phyloP scores from a whole-genome alignment of 2,888 invertebrate species.

The Leucoma salicis region DNA sequence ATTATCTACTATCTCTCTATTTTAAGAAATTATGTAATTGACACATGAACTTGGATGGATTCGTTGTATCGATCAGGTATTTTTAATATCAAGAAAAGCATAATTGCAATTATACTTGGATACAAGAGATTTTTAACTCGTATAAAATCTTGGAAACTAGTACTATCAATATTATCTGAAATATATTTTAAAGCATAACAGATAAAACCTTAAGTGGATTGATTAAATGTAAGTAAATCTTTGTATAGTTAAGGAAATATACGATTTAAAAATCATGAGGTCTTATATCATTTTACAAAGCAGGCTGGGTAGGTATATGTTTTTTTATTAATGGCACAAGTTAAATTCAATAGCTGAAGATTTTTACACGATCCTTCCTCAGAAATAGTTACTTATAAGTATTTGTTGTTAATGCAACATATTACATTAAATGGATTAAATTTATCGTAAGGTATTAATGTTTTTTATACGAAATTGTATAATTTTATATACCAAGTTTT shows the following conservation, averaged over 20 bases:
- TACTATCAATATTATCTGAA: background rate
- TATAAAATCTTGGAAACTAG: background rate
- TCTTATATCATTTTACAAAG: conserved; percentile 29
- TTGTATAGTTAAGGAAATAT: too few relatives aligned
- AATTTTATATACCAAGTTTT: background rate
- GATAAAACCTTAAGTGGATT: too few relatives aligned
- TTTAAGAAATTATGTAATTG: conserved; percentile 21
- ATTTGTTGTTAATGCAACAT: conserved; percentile 39
- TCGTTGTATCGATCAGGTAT: conserved; percentile 59
- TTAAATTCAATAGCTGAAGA: conserved; percentile 47
- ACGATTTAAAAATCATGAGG: background rate
- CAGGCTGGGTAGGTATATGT: conserved; percentile 58
- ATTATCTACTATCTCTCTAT: conserved; percentile 1
- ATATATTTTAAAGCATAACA: background rate
- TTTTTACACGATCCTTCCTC: conserved; percentile 33
- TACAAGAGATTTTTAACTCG: background rate
- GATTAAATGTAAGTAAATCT: too few relatives aligned
- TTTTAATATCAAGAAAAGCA: conserved; percentile 20
- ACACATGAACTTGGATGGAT: conserved; percentile 56
- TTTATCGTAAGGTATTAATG: background rate
- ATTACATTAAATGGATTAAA: background rate
- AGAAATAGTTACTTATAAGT: conserved; percentile 19
- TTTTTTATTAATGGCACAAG: conserved; percentile 63
- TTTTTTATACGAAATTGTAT: background rate
- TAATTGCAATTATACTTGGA: conserved; percentile 22